Evolutionary conservation across 2,888 invertebrate genomes (phyloP).

Genomic region (Tribolium freemani): DNA sequence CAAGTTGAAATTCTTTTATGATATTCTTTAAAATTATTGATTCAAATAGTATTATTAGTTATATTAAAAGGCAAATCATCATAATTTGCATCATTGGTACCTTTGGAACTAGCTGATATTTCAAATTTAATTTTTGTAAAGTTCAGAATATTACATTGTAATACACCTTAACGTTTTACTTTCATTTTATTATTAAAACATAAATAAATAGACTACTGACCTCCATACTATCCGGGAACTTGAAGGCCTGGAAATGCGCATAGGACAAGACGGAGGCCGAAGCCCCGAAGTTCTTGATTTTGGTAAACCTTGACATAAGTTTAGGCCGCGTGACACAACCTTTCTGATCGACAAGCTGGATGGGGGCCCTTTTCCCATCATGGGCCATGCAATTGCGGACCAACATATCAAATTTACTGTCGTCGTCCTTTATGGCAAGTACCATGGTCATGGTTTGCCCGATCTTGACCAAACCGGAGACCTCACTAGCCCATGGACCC

Average conservation of each 20-base stretch:
- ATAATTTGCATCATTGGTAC: too few relatives aligned
- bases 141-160: too few relatives aligned
- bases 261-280: slow-evolving; percentile 93
- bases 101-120: too few relatives aligned
- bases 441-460: slow-evolving; percentile 99
- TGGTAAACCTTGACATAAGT: slow-evolving; percentile 93
- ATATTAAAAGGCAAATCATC: too few relatives aligned
- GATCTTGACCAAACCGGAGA: slow-evolving; percentile 93
- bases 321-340: slow-evolving; percentile 94
- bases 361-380: slow-evolving; percentile 93
- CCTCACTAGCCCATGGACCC: slow-evolving; percentile 96
- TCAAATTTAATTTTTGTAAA: too few relatives aligned
- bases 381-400: slow-evolving; percentile 95
- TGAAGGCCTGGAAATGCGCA: slow-evolving; percentile 95
- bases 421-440: slow-evolving; percentile 93
- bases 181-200: too few relatives aligned
- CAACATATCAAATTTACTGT: slow-evolving; percentile 95
- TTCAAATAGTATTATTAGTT: too few relatives aligned
- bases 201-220: too few relatives aligned
- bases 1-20: too few relatives aligned
- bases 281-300: slow-evolving; percentile 95
- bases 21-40: too few relatives aligned
- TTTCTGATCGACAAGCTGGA: slow-evolving; percentile 92
- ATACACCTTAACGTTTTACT: too few relatives aligned
- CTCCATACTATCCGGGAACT: slow-evolving; percentile 97